phyloP scores from a whole-genome alignment of 2,113 vertebrate species.

The Dicaeum eximium region DNA sequence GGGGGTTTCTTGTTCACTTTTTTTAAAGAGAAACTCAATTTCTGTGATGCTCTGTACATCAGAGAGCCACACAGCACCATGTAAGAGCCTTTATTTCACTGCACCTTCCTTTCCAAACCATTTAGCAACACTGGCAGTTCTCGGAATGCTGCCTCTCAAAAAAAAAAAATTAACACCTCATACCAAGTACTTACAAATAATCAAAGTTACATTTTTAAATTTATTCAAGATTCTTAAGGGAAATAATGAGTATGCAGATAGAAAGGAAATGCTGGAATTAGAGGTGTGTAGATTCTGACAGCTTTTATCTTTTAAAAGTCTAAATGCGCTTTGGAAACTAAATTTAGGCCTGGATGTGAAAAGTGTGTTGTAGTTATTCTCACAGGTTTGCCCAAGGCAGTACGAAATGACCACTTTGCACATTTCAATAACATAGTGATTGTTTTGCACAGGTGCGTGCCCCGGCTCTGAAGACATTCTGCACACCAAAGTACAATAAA shows the following conservation, averaged over 20 bases:
- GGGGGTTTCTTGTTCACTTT: neutral
- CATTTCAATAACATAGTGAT: accelerated
- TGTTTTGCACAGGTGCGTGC: neutral
- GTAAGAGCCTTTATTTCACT: neutral
- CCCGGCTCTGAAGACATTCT: neutral
- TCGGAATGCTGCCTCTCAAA: neutral
- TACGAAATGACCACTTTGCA: neutral
- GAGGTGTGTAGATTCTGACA: neutral
- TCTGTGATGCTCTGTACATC: neutral
- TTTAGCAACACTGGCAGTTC: neutral
- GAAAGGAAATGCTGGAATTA: neutral
- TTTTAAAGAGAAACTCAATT: neutral
- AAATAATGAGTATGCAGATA: neutral
- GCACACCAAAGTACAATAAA: neutral
- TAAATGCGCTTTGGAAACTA: neutral
- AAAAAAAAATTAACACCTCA: neutral
- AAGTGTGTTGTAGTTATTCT: neutral
- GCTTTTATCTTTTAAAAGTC: neutral
- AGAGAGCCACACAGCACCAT: neutral
- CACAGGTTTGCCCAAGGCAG: neutral
- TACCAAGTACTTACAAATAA: neutral
- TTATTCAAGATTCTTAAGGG: neutral
- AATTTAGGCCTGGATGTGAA: neutral
- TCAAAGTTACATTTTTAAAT: neutral
- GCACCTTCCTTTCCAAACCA: neutral